Percentiles rank a stretch among this genome's conserved stretches.
Conservation (phyloP, 2,888 invertebrate species). For the Limenitis arthemis region DNA sequence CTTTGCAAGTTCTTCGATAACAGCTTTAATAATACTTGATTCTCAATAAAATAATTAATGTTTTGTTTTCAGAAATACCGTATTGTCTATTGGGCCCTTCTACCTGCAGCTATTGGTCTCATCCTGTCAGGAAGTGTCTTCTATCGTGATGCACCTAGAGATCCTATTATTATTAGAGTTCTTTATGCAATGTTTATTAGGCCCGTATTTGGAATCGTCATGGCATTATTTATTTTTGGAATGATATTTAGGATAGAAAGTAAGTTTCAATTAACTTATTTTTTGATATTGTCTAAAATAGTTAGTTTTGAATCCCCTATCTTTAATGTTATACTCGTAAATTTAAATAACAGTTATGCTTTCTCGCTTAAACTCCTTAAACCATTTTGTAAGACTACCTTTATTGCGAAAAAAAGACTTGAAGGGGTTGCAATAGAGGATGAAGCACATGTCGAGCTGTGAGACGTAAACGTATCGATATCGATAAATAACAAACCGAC, state of each 20-base stretch:
- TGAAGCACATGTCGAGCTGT: no score
- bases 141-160: constrained; percentile 29
- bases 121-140: constrained; percentile 29
- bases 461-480: no score
- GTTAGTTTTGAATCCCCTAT: no score
- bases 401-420: no score
- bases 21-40: background rate
- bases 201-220: constrained; percentile 27
- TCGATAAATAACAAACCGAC: no score
- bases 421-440: no score
- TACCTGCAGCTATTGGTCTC: constrained; percentile 22
- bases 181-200: constrained; percentile 29
- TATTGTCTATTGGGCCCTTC: constrained; percentile 27
- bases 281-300: background rate
- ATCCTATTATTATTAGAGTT: constrained; percentile 21
- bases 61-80: constrained; percentile 32
- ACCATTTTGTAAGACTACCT: no score
- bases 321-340: no score
- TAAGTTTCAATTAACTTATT: constrained; percentile 23
- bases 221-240: constrained; percentile 26
- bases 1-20: background rate
- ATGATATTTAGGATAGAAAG: constrained; percentile 33
- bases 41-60: background rate
- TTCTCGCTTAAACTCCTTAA: no score
- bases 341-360: no score